These are phyloP conservation scores for Odontocerum albicorne DNA, from an alignment of 2,888 invertebrate species.

Conservation along the genomic window DNA sequence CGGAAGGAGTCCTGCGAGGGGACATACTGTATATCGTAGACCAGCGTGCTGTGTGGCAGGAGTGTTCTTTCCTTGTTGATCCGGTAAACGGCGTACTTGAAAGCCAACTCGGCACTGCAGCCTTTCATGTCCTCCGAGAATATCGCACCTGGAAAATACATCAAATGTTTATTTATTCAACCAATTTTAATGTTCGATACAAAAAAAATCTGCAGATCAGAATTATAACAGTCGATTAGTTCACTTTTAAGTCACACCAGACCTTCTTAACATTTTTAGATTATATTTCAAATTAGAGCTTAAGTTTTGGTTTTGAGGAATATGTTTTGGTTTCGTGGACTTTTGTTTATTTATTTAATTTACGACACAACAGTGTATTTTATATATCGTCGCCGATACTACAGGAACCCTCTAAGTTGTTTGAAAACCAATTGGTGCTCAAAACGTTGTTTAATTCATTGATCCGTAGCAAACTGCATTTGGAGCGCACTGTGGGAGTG, in stretches of 20 bases:
- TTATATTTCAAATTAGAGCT: too few species aligned
- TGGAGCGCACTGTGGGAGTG: too few species aligned
- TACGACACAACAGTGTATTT: too few species aligned
- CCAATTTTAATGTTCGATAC: neutral
- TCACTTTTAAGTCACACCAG: neutral
- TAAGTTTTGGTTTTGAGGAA: too few species aligned
- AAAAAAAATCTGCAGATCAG: neutral
- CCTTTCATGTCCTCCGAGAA: slow-evolving; percentile 89
- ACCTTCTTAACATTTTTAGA: too few species aligned
- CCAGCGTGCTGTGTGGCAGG: slow-evolving; percentile 82
- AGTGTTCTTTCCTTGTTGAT: slow-evolving; percentile 86
- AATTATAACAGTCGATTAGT: neutral
- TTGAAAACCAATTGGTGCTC: too few species aligned
- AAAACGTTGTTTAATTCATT: too few species aligned
- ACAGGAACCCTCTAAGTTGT: too few species aligned
- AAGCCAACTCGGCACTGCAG: slow-evolving; percentile 85
- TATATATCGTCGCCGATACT: too few species aligned
- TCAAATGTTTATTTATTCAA: slow-evolving; percentile 14
- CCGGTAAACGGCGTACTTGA: slow-evolving; percentile 92
- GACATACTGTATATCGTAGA: slow-evolving; percentile 92
- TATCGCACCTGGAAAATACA: slow-evolving; percentile 74
- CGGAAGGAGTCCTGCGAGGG: slow-evolving; percentile 88
- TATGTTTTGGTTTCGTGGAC: too few species aligned
- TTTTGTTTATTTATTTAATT: too few species aligned
- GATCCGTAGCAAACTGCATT: too few species aligned